Evolutionary conservation across 64 coral and sea anemone species (phyloP), one percentile per base, ranked within the genome.

Genomic region (Pocillopora verrucosa): DNA sequence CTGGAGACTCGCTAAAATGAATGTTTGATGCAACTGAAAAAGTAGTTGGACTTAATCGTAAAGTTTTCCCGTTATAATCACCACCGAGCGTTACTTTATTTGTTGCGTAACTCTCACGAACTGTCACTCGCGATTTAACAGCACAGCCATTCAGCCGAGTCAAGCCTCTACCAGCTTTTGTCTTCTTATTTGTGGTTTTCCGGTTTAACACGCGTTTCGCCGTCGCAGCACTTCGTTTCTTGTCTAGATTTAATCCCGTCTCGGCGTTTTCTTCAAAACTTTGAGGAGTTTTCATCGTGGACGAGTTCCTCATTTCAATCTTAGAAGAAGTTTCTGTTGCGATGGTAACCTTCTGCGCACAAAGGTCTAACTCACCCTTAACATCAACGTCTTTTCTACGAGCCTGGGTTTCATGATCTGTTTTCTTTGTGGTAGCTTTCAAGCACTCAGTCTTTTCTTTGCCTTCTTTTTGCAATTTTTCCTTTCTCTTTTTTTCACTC

Each of bases 41-140:
- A 1, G 59, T 41, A 13, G 51, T 26, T 75, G 14, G 87, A 84
- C 26, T 59, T 62, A 72, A 60, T 15, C 87, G 51, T 9, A 91
- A 38, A 25, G 51, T 63, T 69, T 25, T 69, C 7, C 89, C 89
- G 13, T 34, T 70, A 59, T 91, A 94, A 30, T 77, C 84, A 51
- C 82, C 80, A 16, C 84, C 93, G 24, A 94, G 84, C 0, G 86
- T 80, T 11, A 91, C 75, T 63, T 88, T 94, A 51, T 82, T 89
- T 58, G 88, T 69, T 3, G 59, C 86, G 19, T 82, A 88, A 14
- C 61, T 78, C 35, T 94, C 38, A 3, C 81, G 60, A 61, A 75
- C 64, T 61, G 56, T 90, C 0, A 17, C 30, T 63, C 79, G 80
- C 13, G 83, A 78, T 61, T 83, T 72, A 22, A 83, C 68, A 16